phyloP scores from a whole-genome alignment of 2,797 vertebrate genomes.

The Pristis pectinata region DNA sequence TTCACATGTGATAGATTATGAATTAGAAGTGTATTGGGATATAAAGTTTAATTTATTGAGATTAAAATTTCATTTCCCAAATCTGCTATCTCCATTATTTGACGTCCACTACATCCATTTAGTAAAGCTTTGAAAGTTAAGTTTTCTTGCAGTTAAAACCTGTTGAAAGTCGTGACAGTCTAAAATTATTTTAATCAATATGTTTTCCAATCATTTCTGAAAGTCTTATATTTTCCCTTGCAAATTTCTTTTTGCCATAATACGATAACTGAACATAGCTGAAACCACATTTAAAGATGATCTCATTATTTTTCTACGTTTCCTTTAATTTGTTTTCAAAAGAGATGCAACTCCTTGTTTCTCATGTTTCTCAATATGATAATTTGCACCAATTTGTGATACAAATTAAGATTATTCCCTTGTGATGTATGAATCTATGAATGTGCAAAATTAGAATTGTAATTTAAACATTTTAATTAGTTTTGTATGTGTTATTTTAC shows the following conservation, averaged over 20 bases:
- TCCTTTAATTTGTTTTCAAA: neutral
- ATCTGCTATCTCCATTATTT: neutral
- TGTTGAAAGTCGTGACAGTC: neutral
- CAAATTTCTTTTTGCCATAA: neutral
- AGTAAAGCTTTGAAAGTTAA: neutral
- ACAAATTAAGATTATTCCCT: neutral
- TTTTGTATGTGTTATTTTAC: neutral
- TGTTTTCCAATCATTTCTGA: neutral
- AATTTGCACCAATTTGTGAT: neutral
- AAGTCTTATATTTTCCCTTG: neutral
- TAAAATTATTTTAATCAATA: neutral
- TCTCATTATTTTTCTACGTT: neutral
- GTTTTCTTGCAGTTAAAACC: neutral
- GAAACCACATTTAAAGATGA: neutral
- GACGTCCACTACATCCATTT: no score
- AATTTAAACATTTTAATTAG: neutral
- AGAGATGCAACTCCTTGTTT: no score
- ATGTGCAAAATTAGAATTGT: neutral
- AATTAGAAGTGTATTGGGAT: neutral
- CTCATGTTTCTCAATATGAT: no score
- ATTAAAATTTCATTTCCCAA: neutral
- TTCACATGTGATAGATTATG: neutral
- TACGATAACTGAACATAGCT: neutral
- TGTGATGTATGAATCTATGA: neutral
- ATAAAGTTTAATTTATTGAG: neutral